Evolutionary conservation across 1,140 invertebrate genomes (phyloP), one percentile per base, ranked within the genome.

Genomic region (Galleria mellonella): DNA sequence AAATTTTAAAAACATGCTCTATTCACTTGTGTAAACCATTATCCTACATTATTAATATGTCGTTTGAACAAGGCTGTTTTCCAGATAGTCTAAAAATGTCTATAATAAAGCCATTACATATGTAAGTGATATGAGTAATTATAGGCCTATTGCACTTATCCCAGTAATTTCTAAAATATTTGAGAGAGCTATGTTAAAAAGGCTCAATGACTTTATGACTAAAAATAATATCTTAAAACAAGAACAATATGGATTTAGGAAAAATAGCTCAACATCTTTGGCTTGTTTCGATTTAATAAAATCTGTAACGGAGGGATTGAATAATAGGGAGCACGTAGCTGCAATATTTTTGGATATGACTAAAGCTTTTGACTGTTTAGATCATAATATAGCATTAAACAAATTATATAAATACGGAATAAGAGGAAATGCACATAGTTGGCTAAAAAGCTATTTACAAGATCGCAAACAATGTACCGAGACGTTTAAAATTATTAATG

Each of bases 351-450:
- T 23, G 17, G 17, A 23, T 23, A 23, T 23, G 17, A 23, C 17
- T 6, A 23, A 23, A 23, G 17, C 17, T 3, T 23, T 23, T 23
- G 17, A 23, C 6, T 23, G 17, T 6, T 23, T 23, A 6, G 6
- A 23, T 23, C 41, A 33, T 33, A 15, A 33, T 7, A 32, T 8
- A 17, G 13, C 32, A 33, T 17, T 43, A 8, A 13, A 32, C 0
- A 43, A 46, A 46, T 29, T 46, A 11, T 9, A 31, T 12, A 29
- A 29, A 9, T 46, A 46, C n/a, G 43, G 43, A 5, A 46, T 46
- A n/a, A 29, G 43, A 38, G 43, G 43, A n/a, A 37, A 38, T 1
- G 33, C 43, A 7, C 14, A 15, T 15, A n/a, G 7, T 14, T 46
- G 43, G 43, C 7, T 46, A 1, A 33, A 17, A 14, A 30, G 11